These are phyloP conservation scores for Lottia scabra DNA, from an alignment of 2,888 invertebrate genomes.

Conservation along the genomic window DNA sequence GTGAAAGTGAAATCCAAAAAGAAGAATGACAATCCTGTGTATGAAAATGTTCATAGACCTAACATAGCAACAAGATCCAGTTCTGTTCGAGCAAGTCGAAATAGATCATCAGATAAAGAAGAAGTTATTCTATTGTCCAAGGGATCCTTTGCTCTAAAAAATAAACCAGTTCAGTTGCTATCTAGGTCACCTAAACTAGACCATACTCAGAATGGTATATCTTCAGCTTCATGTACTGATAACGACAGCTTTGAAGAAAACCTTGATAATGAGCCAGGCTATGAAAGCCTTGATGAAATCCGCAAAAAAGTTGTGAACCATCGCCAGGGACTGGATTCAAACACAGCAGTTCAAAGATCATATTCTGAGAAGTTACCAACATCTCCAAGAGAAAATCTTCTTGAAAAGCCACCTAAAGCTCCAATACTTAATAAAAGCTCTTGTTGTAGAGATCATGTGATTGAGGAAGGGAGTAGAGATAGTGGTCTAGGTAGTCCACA, in stretches of 20 bases:
- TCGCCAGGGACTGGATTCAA: slow-evolving; percentile 11
- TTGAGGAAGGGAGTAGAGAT: slow-evolving; percentile 24
- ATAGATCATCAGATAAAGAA: slow-evolving; percentile 33
- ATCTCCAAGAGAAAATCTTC: background rate
- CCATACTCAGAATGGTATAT: background rate
- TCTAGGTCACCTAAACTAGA: background rate
- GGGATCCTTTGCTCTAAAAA: background rate
- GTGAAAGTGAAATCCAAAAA: background rate
- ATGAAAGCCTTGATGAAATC: slow-evolving; percentile 47
- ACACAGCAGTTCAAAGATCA: background rate
- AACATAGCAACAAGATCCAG: slow-evolving; percentile 7
- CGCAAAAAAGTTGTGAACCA: slow-evolving; percentile 32
- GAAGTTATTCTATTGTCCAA: slow-evolving; percentile 35
- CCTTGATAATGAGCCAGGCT: slow-evolving; percentile 42
- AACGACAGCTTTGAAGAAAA: slow-evolving; percentile 16
- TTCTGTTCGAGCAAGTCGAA: slow-evolving; percentile 16
- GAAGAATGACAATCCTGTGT: slow-evolving; percentile 20
- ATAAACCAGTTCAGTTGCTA: background rate
- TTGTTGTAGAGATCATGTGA: background rate
- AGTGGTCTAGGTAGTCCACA: slow-evolving; percentile 33
- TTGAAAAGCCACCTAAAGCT: background rate
- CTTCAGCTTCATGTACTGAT: slow-evolving; percentile 13
- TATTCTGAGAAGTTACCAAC: background rate
- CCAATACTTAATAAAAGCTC: slow-evolving; percentile 3
- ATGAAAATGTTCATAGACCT: slow-evolving; percentile 5